Evolutionary conservation across 2,888 invertebrate species (phyloP).

Genomic region (Magallana nippona): DNA sequence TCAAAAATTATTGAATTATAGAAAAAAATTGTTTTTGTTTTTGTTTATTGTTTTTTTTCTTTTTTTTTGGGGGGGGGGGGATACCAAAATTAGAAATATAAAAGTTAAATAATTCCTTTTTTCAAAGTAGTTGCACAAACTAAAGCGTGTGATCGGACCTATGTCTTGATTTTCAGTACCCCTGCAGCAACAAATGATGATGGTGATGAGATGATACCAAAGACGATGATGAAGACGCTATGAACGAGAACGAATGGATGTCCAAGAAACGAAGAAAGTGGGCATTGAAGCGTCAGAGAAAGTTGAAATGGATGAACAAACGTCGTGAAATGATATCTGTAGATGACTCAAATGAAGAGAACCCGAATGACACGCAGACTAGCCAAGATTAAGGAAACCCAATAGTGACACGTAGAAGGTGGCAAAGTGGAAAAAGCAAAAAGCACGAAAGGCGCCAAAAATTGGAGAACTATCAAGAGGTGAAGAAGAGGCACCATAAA

Average conservation of each 20-base stretch:
- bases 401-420: not conserved
- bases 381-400: not conserved
- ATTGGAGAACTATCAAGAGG: not conserved
- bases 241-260: not conserved
- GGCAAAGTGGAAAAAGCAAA: not conserved
- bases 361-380: not conserved
- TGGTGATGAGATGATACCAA: not conserved
- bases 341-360: not conserved
- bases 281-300: not conserved
- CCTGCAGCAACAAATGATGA: not conserved
- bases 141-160: not conserved
- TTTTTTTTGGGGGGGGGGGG: no score
- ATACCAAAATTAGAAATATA: no score
- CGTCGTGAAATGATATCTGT: not conserved
- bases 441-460: not conserved
- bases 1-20: no score
- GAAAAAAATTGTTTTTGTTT: no score
- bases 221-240: not conserved
- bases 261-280: not conserved
- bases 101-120: no score
- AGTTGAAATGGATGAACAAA: constrained; percentile 17
- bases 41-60: no score
- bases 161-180: not conserved
- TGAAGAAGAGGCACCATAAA: not conserved
- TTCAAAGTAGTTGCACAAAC: not conserved